Base-by-base conservation (phyloP, 2,888 invertebrate genomes). In the Lutraria lutraria region DNA sequence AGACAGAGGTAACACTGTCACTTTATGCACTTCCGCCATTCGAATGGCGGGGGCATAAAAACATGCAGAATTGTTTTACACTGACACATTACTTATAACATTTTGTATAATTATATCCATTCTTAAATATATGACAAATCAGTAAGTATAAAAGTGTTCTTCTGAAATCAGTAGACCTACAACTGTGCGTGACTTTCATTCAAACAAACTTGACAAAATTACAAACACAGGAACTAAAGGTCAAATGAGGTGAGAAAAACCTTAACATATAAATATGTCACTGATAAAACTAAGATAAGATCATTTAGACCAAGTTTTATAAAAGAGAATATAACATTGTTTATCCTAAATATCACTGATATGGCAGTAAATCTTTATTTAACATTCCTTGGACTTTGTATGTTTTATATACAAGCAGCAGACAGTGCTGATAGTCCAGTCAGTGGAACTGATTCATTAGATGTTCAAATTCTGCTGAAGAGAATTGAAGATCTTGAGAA, bases 401-500 rank as follows among this genome's bases (percentile, higher is more conserved):
- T 34, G 16, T 19, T 76, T 19, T 31, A 25, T 76, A 6, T 25
- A 16, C 76, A 34, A 34, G 25, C 31, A 34, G 56, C 34, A 76
- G 31, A 16, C 34, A 15, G 76, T 31, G 16, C 63, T 31, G 56
- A 12, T 1, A 16, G 21, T 56, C 21, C 19, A 56, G n/a, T n/a
- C 8, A 13, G 31, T 72, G 76, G 25, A 2, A 19, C 16, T 31
- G 19, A 34, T 34, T 34, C 29, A 76, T 0, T 34, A 15, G 31
- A 34, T 76, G 76, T 34, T 13, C 29, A 34, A 76, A 8, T 31
- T 15, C 31, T 83, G 31, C 60, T 83, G 21, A 25, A 63, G 34
- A 83, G 68, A 60, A 25, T 83, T 68, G 83, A 83, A 68, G 34
- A 63, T 25, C 43, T 83, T 21, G 83, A 83, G 25, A 52, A 15